Conservation (phyloP, 1,140 invertebrate species). For the Hypothenemus hampei region DNA sequence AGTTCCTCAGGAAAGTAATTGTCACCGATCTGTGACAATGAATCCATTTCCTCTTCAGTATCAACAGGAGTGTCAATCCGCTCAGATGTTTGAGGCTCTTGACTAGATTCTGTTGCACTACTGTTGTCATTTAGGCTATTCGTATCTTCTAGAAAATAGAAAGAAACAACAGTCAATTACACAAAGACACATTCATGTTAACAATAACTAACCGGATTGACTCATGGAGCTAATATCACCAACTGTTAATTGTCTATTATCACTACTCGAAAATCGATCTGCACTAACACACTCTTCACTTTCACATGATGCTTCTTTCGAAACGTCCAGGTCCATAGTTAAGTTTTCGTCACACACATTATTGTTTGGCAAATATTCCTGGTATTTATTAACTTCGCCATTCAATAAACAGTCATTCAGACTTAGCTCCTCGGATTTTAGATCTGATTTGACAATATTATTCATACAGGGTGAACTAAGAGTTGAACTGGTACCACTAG, state of each 20-base stretch:
- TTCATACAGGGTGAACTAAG: slow-evolving; percentile 12
- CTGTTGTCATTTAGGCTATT: slow-evolving; percentile 24
- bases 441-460: slow-evolving; percentile 24
- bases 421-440: slow-evolving; percentile 19
- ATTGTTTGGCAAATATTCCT: slow-evolving; percentile 33
- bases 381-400: slow-evolving; percentile 18
- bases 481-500: slow-evolving; percentile 6
- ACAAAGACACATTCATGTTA: background rate
- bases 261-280: slow-evolving; percentile 7
- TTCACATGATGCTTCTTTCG: slow-evolving; percentile 14
- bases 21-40: slow-evolving; percentile 9
- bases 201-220: slow-evolving; percentile 18
- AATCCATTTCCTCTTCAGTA: slow-evolving; percentile 20
- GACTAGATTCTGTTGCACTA: slow-evolving; percentile 23
- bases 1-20: slow-evolving; percentile 20
- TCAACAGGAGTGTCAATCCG: slow-evolving; percentile 22
- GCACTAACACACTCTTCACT: slow-evolving; percentile 21
- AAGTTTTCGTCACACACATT: slow-evolving; percentile 29
- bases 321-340: slow-evolving; percentile 5
- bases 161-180: background rate
- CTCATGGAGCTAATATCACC: slow-evolving; percentile 11
- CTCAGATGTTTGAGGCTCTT: slow-evolving; percentile 25
- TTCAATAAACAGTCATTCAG: slow-evolving; percentile 27
- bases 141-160: slow-evolving; percentile 20
- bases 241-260: slow-evolving; percentile 8